Evolutionary conservation across 2,888 invertebrate genomes (phyloP).

Genomic region (Drosophila testacea): DNA sequence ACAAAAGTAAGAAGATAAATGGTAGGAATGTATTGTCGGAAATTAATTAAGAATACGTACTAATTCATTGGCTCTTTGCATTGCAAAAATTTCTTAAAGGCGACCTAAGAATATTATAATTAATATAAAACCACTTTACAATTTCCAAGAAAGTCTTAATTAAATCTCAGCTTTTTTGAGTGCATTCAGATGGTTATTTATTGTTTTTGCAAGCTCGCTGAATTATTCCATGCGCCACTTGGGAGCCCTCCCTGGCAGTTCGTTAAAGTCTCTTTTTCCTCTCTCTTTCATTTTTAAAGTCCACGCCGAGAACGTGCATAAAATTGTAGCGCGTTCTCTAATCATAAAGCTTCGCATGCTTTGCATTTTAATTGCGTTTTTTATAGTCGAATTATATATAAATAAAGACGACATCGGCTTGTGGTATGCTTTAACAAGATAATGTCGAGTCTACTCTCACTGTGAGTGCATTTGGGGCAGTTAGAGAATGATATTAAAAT

Average conservation of each 20-base stretch:
- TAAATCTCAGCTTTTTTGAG: constrained; percentile 21
- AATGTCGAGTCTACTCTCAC: constrained; percentile 12
- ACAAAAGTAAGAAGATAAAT: neutral
- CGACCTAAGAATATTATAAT: neutral
- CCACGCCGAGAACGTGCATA: constrained; percentile 55
- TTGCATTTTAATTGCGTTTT: constrained; percentile 65
- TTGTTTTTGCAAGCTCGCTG: constrained; percentile 33
- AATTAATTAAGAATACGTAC: no score
- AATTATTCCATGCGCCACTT: constrained; percentile 60
- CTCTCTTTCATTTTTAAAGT: constrained; percentile 32
- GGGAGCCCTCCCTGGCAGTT: constrained; percentile 35
- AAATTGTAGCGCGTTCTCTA: constrained; percentile 67
- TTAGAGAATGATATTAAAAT: constrained; percentile 3
- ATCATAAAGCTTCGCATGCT: constrained; percentile 61
- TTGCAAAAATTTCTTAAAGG: no score
- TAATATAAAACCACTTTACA: neutral
- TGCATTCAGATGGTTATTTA: constrained; percentile 47
- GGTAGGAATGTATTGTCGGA: no score
- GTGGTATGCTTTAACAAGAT: constrained; percentile 9
- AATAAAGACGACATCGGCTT: constrained; percentile 14
- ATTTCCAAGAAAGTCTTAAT: neutral
- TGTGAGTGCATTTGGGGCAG: constrained; percentile 21
- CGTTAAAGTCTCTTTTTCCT: constrained; percentile 38
- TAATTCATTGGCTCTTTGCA: no score
- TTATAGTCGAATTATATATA: constrained; percentile 24